Evolutionary conservation across 2,888 invertebrate genomes (phyloP), one percentile per base, ranked within the genome.

Genomic region (Stenotaenia linearis): DNA sequence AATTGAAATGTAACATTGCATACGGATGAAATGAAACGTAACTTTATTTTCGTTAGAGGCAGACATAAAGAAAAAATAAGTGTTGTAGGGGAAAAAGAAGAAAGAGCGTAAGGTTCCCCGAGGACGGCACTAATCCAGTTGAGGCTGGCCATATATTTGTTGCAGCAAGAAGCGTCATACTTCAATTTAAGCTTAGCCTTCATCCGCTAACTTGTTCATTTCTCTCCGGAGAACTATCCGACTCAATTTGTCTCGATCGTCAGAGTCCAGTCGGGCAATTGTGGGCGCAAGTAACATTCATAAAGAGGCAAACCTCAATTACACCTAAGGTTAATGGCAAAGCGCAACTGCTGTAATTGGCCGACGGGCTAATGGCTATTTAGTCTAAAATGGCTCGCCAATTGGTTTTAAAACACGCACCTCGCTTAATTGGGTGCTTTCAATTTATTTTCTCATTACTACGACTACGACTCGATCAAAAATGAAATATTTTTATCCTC

Each of bases 221-320:
- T 69, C 69, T 69, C 69, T 25, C 69, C n/a, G 9, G 69, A 69
- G 69, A 28, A 69, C 69, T 10, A 69, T 69, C 69, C 1, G 15
- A 28, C 69, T 28, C 69, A 69, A 69, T 69, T 69, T 69, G 69
- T 69, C 69, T 69, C 69, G 25, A 69, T 69, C 69, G 25, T 69
- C 69, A 69, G n/a, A 69, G 69, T 69, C 69, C 69, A 69, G 69
- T 69, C 69, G 12, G 25, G 12, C 69, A 69, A 69, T 69, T 69
- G 69, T 69, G 28, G 69, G 25, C 69, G 18, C 50, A 28, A 28
- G 25, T 28, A 69, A 25, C 69, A 69, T 69, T 69, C 69, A 69
- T 69, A 69, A 28, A 69, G 69, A 69, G 69, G 69, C 69, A 69
- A 69, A 69, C 69, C 69, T 28, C 69, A 69, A 69, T 69, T 69